These are phyloP conservation scores for Acomys russatus DNA, from an alignment of 2,797 vertebrate species.

Conservation along the genomic window DNA sequence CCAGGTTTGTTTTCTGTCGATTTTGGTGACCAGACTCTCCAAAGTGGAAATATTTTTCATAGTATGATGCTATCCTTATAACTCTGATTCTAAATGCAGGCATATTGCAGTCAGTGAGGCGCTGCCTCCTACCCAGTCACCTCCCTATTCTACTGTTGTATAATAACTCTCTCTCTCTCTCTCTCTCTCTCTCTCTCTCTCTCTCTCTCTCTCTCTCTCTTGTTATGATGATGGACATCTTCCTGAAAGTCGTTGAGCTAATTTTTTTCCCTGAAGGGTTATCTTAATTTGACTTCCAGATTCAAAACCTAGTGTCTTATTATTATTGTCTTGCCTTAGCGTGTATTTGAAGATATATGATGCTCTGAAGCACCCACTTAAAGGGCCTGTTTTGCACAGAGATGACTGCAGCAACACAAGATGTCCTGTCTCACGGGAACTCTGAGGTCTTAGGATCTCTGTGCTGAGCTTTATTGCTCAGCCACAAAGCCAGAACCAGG, in stretches of 20 bases:
- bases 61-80: not conserved
- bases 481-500: not conserved
- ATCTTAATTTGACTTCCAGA: slow-evolving; percentile 10
- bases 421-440: not conserved
- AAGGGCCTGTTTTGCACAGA: not conserved
- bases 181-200: not conserved
- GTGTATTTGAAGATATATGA: not conserved
- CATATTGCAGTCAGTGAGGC: not conserved
- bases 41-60: not conserved
- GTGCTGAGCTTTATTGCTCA: not conserved
- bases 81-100: slow-evolving; percentile 2
- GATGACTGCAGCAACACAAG: not conserved
- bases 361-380: slow-evolving; percentile 12
- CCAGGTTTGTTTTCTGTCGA: not conserved
- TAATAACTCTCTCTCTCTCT: not conserved
- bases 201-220: not conserved
- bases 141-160: not conserved
- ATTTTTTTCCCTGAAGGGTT: slow-evolving; percentile 4
- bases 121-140: not conserved
- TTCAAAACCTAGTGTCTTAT: not conserved
- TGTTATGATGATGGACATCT: not conserved
- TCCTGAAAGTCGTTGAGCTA: not conserved
- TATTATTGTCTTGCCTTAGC: not conserved
- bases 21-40: not conserved
- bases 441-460: not conserved